Base-by-base conservation (phyloP, 2,113 vertebrate species). In the Rhizomys pruinosus region DNA sequence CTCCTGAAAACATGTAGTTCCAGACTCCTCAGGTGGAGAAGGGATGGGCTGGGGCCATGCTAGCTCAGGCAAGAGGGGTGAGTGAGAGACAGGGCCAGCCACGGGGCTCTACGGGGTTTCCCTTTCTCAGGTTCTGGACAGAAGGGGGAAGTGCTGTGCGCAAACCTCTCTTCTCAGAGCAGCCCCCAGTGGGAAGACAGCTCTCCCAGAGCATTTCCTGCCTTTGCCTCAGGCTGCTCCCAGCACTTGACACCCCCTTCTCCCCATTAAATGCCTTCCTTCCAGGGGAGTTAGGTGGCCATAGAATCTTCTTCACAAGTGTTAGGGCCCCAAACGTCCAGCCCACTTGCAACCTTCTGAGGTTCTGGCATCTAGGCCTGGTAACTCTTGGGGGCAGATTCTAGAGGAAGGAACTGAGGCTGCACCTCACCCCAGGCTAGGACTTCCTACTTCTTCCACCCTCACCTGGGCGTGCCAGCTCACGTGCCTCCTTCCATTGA, bases 201-300 rank as follows among this genome's bases (percentile, higher is more conserved):
- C 66, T 82, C 92, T 78, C 85, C 68, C 89, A 73, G 72, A 94
- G 69, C 6, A 80, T 87, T 94, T 94, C 93, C 91, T 95, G 94
- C 47, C 69, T 93, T 85, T 63, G 72, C 55, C 73, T 93, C 61
- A 57, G 89, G 94, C 42, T 79, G 57, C 92, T 96, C 94, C 85
- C 71, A 76, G 73, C 89, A 88, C 91, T 97, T 95, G 95, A 94
- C 89, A n/a, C n/a, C n/a, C n/a, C n/a, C n/a, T n/a, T n/a, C n/a
- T n/a, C 89, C n/a, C 89, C 82, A 73, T 96, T 95, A 90, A 90
- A 85, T 93, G n/a, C 73, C 80, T 79, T 96, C 78, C 78, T 97
- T 91, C 73, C 68, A 52, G 79, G 81, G 81, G 93, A 87, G 34
- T 37, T 84, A 44, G 96, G 92, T 89, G 92, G 90, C 76, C 90